Base-by-base conservation (phyloP, 23 tunicate species). In the Diplosoma virens region DNA sequence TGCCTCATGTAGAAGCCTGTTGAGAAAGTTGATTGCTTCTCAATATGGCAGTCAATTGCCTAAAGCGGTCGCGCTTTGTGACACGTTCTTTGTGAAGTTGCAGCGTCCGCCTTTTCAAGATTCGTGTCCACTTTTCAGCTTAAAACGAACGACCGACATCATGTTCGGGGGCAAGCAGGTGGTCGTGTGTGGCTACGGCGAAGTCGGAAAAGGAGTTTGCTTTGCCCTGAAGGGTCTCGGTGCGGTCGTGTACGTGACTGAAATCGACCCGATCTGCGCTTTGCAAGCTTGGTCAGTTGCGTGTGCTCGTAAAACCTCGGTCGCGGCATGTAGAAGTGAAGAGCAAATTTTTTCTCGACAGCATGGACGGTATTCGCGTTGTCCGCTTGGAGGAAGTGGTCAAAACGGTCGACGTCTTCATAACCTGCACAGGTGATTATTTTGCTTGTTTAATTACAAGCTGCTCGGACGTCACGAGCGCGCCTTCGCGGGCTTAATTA, bases 101-200 rank as follows among this genome's bases (percentile, higher is more conserved):
- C n/a, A n/a, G n/a, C n/a, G n/a, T n/a, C n/a, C n/a, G n/a, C n/a
- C n/a, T n/a, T n/a, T n/a, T n/a, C n/a, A n/a, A n/a, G n/a, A n/a
- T n/a, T n/a, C n/a, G n/a, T n/a, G n/a, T n/a, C n/a, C n/a, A n/a
- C 4, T 35, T 35, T 67, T 36, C 65, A 80, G 93, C 29, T 79
- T 95, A 74, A 95, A 95, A 45, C 83, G 99, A 25, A 95, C 99
- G 16, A 95, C 99, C 21, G 99, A 95, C 70, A 81, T 95, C 16
- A 95, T 95, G 99, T 95, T 95, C 45, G 99, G 99, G 3, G 99
- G 99, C 16, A 95, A 95, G 79, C 96, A 84, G 77, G 99, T 95
- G 61, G 84, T 89, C 20, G 93, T 95, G 21, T 84, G 99, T 72
- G 99, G 99, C 30, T 95, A 95, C 54, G 99, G 99, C 0, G 99